phyloP scores from a whole-genome alignment of 64 coral and sea anemone species.

The Montipora foliosa region DNA sequence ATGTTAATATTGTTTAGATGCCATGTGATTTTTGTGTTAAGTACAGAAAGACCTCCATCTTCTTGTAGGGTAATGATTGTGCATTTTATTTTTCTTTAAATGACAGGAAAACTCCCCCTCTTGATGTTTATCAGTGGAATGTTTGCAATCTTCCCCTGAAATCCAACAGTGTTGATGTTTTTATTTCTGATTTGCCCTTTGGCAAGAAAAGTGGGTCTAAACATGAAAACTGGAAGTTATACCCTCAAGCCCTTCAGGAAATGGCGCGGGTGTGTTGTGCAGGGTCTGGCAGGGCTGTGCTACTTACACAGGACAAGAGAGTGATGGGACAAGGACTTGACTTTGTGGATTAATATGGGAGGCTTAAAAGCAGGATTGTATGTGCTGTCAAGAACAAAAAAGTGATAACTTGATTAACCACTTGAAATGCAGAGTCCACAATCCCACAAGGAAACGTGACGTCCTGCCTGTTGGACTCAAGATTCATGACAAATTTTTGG shows the following conservation, averaged over 20 bases:
- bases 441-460: no score
- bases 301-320: slow-evolving; percentile 97
- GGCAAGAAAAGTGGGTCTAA: slow-evolving; percentile 98
- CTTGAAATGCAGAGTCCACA: no score
- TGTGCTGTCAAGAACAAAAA: slow-evolving; percentile 76
- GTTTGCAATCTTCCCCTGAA: slow-evolving; percentile 90
- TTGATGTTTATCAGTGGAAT: slow-evolving; percentile 93
- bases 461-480: no score
- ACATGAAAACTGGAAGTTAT: slow-evolving; percentile 91
- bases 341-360: slow-evolving; percentile 98
- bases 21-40: no score
- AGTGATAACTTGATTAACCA: background rate
- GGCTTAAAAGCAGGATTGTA: slow-evolving; percentile 91
- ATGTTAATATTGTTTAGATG: no score
- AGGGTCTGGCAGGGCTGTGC: slow-evolving; percentile 78
- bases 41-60: no score
- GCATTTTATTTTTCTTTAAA: background rate
- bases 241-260: slow-evolving; percentile 83
- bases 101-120: slow-evolving; percentile 34
- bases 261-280: slow-evolving; percentile 87
- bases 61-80: no score
- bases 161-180: slow-evolving; percentile 82
- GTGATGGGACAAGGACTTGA: slow-evolving; percentile 82
- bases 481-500: no score
- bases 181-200: slow-evolving; percentile 97